phyloP scores from a whole-genome alignment of 2,113 vertebrate genomes.

The Pungitius pungitius region DNA sequence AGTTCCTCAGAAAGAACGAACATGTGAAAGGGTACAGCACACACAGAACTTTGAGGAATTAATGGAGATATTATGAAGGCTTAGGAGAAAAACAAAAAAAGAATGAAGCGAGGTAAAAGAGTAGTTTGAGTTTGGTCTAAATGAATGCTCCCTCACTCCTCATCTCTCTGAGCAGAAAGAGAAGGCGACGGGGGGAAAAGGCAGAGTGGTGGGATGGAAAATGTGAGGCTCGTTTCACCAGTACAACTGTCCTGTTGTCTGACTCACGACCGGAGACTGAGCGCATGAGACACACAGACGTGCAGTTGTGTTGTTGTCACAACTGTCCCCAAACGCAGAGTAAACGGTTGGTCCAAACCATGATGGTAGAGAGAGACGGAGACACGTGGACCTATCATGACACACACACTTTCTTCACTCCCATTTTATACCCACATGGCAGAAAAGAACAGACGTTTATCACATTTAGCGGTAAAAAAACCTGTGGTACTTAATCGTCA shows the following conservation, averaged over 20 bases:
- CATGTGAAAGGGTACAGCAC: neutral
- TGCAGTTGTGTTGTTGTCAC: conserved; percentile 43
- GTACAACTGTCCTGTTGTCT: conserved; percentile 72
- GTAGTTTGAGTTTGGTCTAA: conserved; percentile 7
- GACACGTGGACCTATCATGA: neutral
- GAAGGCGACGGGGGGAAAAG: conserved; percentile 38
- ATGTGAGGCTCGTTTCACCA: conserved; percentile 69
- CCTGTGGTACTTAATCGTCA: neutral
- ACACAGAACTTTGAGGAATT: neutral
- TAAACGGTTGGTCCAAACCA: conserved; percentile 22
- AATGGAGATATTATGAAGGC: neutral
- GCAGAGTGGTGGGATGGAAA: conserved; percentile 63
- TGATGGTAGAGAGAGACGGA: neutral
- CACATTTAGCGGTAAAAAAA: neutral
- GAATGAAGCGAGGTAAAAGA: neutral
- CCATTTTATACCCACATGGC: neutral
- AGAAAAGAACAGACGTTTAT: neutral
- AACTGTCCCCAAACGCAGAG: conserved; percentile 25
- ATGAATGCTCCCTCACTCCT: conserved; percentile 36
- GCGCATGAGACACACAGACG: conserved; percentile 1
- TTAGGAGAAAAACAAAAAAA: neutral
- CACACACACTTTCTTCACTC: neutral
- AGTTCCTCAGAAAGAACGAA: neutral
- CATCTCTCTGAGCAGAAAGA: conserved; percentile 45
- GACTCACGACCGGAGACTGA: conserved; percentile 30